phyloP scores from a whole-genome alignment of 2,113 vertebrate genomes.

The Mobula birostris region DNA sequence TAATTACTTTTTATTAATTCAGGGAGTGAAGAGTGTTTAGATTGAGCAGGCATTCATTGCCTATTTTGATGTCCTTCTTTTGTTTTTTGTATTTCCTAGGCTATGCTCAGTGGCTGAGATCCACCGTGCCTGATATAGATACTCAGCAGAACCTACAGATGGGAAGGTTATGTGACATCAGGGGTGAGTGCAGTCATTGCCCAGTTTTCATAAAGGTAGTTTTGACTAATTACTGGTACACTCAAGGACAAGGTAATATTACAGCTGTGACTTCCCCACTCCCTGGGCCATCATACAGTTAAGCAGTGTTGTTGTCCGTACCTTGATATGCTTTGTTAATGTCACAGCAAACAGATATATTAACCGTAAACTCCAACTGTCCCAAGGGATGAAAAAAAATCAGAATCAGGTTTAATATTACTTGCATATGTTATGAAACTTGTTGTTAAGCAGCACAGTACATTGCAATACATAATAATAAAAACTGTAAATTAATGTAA shows the following conservation, averaged over 20 bases:
- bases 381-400: neutral
- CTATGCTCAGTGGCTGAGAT: constrained; percentile 55
- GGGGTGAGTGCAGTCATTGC: constrained; percentile 55
- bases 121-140: constrained; percentile 54
- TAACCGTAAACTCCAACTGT: neutral
- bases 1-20: constrained; percentile 98
- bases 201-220: neutral
- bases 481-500: too few relatives aligned
- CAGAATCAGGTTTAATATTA: too few relatives aligned
- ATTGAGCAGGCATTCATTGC: neutral
- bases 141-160: constrained; percentile 73
- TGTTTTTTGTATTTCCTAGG: constrained; percentile 51
- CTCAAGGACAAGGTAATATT: constrained; percentile 19
- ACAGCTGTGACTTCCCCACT: neutral
- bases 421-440: too few relatives aligned
- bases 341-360: neutral
- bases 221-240: constrained; percentile 28
- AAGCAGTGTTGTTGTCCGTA: neutral
- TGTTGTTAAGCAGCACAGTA: too few relatives aligned
- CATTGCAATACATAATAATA: too few relatives aligned
- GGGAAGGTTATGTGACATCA: constrained; percentile 72
- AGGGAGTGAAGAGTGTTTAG: constrained; percentile 50
- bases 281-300: neutral
- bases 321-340: neutral
- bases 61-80: neutral